phyloP scores from a whole-genome alignment of 2,888 invertebrate species.

The Drosophila prolongata region DNA sequence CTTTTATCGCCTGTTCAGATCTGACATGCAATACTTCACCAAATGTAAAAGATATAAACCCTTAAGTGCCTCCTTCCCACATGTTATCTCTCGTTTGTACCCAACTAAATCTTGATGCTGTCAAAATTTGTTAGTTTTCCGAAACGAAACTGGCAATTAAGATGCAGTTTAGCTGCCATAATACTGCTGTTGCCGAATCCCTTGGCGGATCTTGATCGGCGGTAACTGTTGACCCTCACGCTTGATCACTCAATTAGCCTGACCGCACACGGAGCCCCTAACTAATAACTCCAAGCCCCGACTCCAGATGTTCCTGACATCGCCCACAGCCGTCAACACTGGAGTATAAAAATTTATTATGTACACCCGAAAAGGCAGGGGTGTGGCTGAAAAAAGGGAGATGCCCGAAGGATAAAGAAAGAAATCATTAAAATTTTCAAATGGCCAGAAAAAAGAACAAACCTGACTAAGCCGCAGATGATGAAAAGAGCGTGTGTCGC shows the following conservation, averaged over 20 bases:
- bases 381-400: slow-evolving; percentile 59
- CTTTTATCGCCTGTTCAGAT: not conserved
- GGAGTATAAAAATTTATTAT: slow-evolving; percentile 55
- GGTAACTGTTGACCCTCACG: slow-evolving; percentile 69
- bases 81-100: slow-evolving; percentile 15
- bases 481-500: slow-evolving; percentile 48
- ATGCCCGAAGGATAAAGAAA: slow-evolving; percentile 27
- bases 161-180: slow-evolving; percentile 34
- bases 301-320: slow-evolving; percentile 47
- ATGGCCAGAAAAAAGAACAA: slow-evolving; percentile 24
- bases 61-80: not conserved
- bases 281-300: slow-evolving; percentile 38
- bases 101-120: slow-evolving; percentile 42
- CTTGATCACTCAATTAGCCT: slow-evolving; percentile 76
- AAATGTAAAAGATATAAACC: not conserved
- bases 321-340: slow-evolving; percentile 66
- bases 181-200: slow-evolving; percentile 35
- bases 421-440: slow-evolving; percentile 39
- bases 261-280: slow-evolving; percentile 63
- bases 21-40: not conserved
- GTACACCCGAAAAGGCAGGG: slow-evolving; percentile 31
- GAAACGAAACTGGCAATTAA: slow-evolving; percentile 42
- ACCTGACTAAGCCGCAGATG: slow-evolving; percentile 50
- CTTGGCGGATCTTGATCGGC: slow-evolving; percentile 20
- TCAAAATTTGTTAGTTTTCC: slow-evolving; percentile 48